These are phyloP conservation scores for Dendropsophus ebraccatus DNA, from an alignment of 2,113 vertebrate species.

Conservation along the genomic window DNA sequence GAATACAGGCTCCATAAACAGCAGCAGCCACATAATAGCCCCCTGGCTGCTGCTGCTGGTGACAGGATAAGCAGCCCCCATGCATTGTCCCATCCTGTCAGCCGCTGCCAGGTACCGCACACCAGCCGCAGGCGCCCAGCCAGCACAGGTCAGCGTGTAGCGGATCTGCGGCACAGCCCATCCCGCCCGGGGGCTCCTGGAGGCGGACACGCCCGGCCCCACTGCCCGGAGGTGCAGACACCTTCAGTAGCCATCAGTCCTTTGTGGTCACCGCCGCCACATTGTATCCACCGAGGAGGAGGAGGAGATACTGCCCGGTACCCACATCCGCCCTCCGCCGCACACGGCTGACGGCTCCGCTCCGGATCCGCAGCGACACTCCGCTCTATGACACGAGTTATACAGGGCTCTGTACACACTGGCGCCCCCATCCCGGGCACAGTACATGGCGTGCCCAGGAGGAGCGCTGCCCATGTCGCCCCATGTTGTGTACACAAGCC, in stretches of 20 bases:
- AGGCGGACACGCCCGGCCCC: constrained; percentile 13
- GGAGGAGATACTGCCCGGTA: not conserved
- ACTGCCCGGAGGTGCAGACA: not conserved
- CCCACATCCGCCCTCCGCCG: constrained; percentile 11
- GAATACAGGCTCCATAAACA: not conserved
- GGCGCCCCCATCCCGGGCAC: not conserved
- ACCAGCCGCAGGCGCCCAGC: no score
- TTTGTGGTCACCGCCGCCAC: not conserved
- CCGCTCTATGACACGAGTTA: not conserved
- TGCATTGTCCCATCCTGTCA: no score
- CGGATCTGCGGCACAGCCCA: not conserved
- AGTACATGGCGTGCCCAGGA: not conserved
- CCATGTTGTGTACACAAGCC: constrained; percentile 20
- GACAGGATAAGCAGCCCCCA: no score
- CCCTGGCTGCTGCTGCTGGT: no score
- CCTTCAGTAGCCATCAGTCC: not conserved
- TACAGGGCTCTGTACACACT: not conserved
- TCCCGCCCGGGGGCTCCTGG: not conserved
- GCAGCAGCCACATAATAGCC: no score
- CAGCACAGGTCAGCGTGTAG: no score
- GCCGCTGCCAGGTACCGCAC: no score
- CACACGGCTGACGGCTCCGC: not conserved
- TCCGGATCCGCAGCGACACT: not conserved
- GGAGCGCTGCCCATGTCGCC: not conserved
- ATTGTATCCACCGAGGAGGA: not conserved